Evolutionary conservation across 2,113 vertebrate species (phyloP).

Genomic region (Tyrannus savana): DNA sequence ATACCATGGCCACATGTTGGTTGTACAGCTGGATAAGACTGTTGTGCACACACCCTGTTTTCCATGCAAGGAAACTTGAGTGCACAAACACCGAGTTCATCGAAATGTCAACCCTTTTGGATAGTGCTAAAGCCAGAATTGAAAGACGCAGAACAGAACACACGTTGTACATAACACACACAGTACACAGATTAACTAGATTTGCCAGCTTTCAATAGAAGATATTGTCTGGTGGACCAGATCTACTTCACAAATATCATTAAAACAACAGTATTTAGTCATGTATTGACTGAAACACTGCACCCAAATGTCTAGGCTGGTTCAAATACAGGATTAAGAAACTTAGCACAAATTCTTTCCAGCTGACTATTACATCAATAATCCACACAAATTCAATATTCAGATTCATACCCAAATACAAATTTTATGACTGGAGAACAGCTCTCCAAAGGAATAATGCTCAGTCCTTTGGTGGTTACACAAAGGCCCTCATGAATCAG

Average conservation of each 20-base stretch:
- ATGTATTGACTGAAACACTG: neutral
- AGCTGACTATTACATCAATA: neutral
- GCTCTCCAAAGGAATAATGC: neutral
- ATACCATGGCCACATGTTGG: neutral
- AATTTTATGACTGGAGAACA: neutral
- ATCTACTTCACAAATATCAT: neutral
- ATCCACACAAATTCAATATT: neutral
- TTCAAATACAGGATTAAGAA: neutral
- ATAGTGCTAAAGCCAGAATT: neutral
- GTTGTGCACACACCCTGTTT: rapidly evolving
- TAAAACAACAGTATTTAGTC: neutral
- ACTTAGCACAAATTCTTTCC: neutral
- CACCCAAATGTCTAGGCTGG: neutral
- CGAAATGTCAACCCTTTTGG: neutral
- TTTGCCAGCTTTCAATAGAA: neutral
- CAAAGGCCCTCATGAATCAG: neutral
- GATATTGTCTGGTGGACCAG: neutral
- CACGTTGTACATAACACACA: neutral
- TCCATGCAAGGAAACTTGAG: neutral
- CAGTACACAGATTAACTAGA: neutral
- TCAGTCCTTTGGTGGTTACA: neutral
- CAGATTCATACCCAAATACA: neutral
- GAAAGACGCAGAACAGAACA: neutral
- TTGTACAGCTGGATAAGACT: neutral
- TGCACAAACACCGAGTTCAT: neutral